A percentile compares a stretch with the other conserved stretches of the same genome.
Evolutionary conservation across 2,888 invertebrate species (phyloP).

Genomic region (Gortyna flavago): DNA sequence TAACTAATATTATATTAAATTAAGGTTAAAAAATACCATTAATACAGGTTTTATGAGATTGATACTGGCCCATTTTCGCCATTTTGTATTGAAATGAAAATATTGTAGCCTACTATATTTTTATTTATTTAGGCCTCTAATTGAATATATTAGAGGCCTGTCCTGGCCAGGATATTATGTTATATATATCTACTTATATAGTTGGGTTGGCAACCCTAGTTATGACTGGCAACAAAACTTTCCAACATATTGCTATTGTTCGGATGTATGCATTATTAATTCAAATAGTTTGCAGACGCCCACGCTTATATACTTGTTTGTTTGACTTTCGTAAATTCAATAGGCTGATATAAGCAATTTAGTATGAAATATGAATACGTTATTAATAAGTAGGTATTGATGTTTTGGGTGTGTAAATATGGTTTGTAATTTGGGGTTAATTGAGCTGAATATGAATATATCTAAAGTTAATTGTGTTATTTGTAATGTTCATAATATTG

Average conservation of each 20-base stretch:
- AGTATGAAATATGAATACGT: constrained; percentile 12
- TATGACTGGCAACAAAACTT: constrained; percentile 63
- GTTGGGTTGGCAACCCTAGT: not conserved
- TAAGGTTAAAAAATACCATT: not conserved
- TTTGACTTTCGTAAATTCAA: constrained; percentile 43
- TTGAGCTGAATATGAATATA: not conserved
- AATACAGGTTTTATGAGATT: not conserved
- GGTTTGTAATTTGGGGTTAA: constrained; percentile 2
- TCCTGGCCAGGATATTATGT: not conserved
- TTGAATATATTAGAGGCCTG: not conserved
- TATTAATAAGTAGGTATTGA: too few relatives aligned
- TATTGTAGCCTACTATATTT: not conserved
- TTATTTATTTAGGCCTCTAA: not conserved
- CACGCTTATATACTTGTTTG: constrained; percentile 39
- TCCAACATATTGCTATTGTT: constrained; percentile 56
- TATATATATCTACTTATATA: not conserved
- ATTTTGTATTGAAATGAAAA: not conserved
- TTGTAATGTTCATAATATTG: not conserved
- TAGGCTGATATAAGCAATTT: constrained; percentile 33
- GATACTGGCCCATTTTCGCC: not conserved
- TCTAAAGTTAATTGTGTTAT: not conserved
- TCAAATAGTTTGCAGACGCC: constrained; percentile 55
- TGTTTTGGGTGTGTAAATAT: constrained; percentile 17
- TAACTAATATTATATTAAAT: too few relatives aligned
- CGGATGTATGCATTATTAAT: constrained; percentile 55